phyloP scores from a whole-genome alignment of 2,797 vertebrate genomes.

The Carapus acus region DNA sequence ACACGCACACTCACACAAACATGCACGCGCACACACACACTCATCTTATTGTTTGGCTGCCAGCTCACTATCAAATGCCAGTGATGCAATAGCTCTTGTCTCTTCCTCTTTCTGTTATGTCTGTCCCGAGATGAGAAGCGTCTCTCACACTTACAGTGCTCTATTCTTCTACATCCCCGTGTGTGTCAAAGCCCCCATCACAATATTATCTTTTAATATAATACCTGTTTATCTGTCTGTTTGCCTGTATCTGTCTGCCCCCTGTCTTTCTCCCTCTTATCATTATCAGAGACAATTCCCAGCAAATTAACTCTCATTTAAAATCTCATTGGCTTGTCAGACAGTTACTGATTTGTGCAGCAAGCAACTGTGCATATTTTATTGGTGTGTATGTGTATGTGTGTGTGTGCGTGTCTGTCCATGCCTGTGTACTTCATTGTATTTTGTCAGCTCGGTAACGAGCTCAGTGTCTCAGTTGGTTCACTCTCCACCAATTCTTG shows the following conservation, averaged over 20 bases:
- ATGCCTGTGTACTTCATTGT: conserved; percentile 44
- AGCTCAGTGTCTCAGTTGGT: conserved; percentile 53
- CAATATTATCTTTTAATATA: background rate
- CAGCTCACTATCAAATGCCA: no score
- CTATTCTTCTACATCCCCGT: no score
- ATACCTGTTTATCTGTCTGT: background rate
- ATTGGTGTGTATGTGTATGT: conserved; percentile 36
- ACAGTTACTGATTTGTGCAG: conserved; percentile 60
- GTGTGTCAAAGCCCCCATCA: no score
- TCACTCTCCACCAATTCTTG: conserved; percentile 44
- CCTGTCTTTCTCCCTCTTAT: conserved; percentile 9
- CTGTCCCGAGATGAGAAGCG: background rate
- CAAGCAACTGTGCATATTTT: conserved; percentile 60
- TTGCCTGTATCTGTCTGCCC: background rate
- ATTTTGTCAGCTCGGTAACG: conserved; percentile 55
- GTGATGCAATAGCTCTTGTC: background rate
- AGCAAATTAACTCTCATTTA: conserved; percentile 68
- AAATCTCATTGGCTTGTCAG: conserved; percentile 60
- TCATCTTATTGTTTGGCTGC: background rate
- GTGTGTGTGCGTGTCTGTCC: conserved; percentile 22
- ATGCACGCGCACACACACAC: background rate
- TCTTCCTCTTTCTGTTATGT: background rate
- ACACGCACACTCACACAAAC: background rate
- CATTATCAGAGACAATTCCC: conserved; percentile 58
- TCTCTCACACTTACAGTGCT: no score